phyloP scores from a whole-genome alignment of 92 coral and sea anemone genomes.

The Zoanthus solanderi region DNA sequence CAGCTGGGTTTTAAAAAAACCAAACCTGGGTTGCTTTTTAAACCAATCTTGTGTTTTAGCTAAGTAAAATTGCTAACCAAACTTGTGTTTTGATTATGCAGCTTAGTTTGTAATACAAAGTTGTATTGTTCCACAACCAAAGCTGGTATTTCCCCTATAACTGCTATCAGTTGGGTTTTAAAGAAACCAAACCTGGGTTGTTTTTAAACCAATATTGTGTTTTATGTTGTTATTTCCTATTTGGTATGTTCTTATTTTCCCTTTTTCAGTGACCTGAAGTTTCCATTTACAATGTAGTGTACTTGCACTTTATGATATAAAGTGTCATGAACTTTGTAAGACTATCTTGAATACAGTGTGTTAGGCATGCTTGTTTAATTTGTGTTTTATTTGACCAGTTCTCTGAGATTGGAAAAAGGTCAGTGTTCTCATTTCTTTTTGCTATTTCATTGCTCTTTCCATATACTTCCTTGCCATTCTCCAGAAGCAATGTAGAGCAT shows the following conservation, averaged over 20 bases:
- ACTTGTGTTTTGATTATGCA: conserved; percentile 53
- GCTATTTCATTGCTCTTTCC: conserved; percentile 51
- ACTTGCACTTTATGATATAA: conserved; percentile 12
- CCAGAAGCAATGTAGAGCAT: conserved; percentile 50
- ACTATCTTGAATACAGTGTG: conserved; percentile 16
- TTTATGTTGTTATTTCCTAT: conserved; percentile 1
- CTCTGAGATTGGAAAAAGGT: not conserved
- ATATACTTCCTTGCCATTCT: conserved; percentile 45
- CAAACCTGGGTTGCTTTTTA: conserved; percentile 26
- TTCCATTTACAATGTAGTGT: conserved; percentile 12
- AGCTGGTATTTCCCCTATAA: conserved; percentile 25
- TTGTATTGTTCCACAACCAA: conserved; percentile 41
- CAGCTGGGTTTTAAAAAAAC: conserved; percentile 37
- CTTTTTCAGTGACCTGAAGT: conserved; percentile 4
- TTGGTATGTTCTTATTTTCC: not conserved
- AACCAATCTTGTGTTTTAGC: conserved; percentile 3
- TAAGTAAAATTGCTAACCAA: conserved; percentile 54
- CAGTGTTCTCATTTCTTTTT: conserved; percentile 9
- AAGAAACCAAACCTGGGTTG: conserved; percentile 29
- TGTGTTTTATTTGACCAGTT: conserved; percentile 20
- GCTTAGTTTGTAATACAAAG: conserved; percentile 41
- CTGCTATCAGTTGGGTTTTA: conserved; percentile 33
- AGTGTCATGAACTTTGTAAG: conserved; percentile 10
- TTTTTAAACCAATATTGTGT: conserved; percentile 6
- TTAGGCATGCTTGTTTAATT: conserved; percentile 6